Evolutionary conservation across 2,888 invertebrate species (phyloP), one percentile per base, ranked within the genome.

Genomic region (Disparrhopalites patrizii): DNA sequence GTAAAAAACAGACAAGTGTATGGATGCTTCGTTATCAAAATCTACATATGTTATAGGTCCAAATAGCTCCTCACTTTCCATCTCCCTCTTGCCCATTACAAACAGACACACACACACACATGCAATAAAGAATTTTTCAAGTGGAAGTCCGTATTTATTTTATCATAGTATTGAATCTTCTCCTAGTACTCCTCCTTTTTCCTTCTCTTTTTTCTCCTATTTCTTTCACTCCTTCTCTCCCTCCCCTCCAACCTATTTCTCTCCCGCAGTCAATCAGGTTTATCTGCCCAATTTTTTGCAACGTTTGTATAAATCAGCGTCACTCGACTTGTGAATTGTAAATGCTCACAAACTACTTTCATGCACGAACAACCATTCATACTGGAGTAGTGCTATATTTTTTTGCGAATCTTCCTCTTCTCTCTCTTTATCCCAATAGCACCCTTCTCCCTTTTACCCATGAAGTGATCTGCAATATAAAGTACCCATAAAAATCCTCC

Each of bases 91-190:
- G 43, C 43, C n/a, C 43, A 43, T 43, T 43, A 43, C 43, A 43
- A 43, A 43, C 43, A 43, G 43, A 43, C n/a, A 15, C n/a, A 15
- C 5, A 5, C 5, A 18, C 43, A 5, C n/a, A 18, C 4, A 15
- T 43, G 43, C 43, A 43, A 43, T 43, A 43, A 43, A 20, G 43
- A 43, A 43, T 43, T 43, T 43, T 20, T 43, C 8, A 15, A 43
- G 43, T 43, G 43, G 43, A 43, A 43, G 43, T 43, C 43, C 43
- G 43, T 43, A 43, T 43, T 43, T 43, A 43, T 43, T 43, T 43
- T 43, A 43, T 43, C 43, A 43, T 43, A 4, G n/a, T 43, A 43
- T 43, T 43, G 43, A 43, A 43, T 43, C 43, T 43, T 20, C 20
- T 20, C 43, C 43, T 43, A n/a, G n/a, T n/a, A n/a, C n/a, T n/a